Evolutionary conservation across 2,113 vertebrate species (phyloP).

Genomic region (Myotis brandtii): DNA sequence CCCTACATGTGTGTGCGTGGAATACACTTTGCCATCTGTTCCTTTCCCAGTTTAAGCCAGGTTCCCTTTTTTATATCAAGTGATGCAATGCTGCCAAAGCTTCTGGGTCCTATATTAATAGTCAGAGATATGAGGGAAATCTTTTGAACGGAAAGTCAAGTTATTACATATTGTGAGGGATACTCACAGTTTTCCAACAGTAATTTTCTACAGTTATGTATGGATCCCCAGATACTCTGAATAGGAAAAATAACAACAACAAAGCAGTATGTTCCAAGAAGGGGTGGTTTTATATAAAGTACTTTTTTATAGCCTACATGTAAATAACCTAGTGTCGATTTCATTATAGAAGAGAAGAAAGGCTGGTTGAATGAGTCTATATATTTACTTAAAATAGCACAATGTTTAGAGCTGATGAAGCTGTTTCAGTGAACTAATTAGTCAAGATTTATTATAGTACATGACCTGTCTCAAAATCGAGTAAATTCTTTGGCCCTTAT

Average conservation of each 20-base stretch:
- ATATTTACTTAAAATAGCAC: background rate
- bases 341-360: background rate
- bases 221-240: background rate
- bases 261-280: background rate
- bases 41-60: constrained; percentile 65
- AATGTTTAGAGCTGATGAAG: background rate
- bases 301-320: background rate
- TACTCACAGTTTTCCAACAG: background rate
- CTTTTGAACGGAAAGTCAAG: constrained; percentile 40
- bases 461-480: background rate
- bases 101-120: constrained; percentile 57
- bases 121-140: background rate
- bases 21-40: constrained; percentile 74
- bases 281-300: background rate
- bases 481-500: background rate
- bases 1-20: constrained; percentile 36
- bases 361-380: background rate
- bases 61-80: constrained; percentile 59
- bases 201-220: background rate
- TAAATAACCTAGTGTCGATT: background rate
- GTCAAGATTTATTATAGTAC: background rate
- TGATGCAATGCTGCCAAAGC: constrained; percentile 59
- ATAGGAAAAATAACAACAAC: background rate
- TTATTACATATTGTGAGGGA: background rate
- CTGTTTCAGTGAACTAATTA: background rate